Evolutionary conservation across 1,140 invertebrate species (phyloP), one percentile per base, ranked within the genome.

Genomic region (Eciton burchellii): DNA sequence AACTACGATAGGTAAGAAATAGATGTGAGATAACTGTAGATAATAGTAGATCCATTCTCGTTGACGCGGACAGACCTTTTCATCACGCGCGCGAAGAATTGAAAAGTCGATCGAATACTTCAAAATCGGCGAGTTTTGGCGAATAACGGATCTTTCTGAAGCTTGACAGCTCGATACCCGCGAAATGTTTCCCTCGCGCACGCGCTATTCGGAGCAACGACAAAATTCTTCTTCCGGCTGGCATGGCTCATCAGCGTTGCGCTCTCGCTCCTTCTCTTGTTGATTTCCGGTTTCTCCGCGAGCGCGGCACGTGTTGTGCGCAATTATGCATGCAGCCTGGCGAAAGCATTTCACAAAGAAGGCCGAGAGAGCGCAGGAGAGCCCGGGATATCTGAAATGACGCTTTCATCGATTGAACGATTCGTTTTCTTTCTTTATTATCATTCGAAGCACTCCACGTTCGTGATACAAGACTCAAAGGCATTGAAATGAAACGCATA

Each of bases 221-320:
- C 68, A 77, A 77, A 74, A 77, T 54, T 68, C 62, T n/a, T 11
- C 47, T 77, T 68, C 26, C 29, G 29, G 21, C 11, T 29, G 49
- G 68, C 43, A 29, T 54, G 54, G 0, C 29, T 9, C 60, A n/a
- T 62, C 5, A 12, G 47, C 60, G 47, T n/a, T 9, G 21, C 47
- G 47, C 21, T 52, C 16, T 26, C 21, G 41, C 41, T 56, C n/a
- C 8, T 19, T 41, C 59, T 62, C 62, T n/a, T n/a, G n/a, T n/a
- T 43, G 24, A 73, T 73, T 26, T 77, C 21, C 62, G 21, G 66
- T 54, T 66, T 4, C 5, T 57, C 16, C 16, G 26, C 49, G 11
- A 52, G 49, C 41, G 19, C n/a, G 19, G 29, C 5, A 35, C n/a
- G 73, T 52, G 11, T 77, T 65, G 19, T 41, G 9, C 24, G 29